phyloP scores from a whole-genome alignment of 2,797 vertebrate genomes.

The Peromyscus eremicus region DNA sequence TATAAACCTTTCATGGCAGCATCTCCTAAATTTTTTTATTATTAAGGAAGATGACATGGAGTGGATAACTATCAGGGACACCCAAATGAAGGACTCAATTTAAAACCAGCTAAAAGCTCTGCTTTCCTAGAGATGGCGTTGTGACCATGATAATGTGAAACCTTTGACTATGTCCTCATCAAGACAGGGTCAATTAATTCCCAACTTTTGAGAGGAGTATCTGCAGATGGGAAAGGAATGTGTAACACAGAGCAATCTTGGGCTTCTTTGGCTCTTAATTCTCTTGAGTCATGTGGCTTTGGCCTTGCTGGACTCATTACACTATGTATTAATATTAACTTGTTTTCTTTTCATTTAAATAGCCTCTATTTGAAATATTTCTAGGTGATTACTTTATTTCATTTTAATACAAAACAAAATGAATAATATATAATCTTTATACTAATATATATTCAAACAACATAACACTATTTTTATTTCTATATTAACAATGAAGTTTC shows the following conservation, averaged over 20 bases:
- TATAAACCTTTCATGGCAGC: not conserved
- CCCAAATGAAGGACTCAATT: not conserved
- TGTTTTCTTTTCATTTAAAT: constrained; percentile 33
- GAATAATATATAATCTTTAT: not conserved
- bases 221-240: not conserved
- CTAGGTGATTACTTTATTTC: not conserved
- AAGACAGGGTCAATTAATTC: not conserved
- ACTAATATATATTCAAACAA: not conserved
- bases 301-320: constrained; percentile 11
- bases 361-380: not conserved
- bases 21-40: not conserved
- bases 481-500: constrained; percentile 24
- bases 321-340: not conserved
- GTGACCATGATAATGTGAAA: not conserved
- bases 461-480: not conserved
- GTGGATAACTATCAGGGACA: not conserved
- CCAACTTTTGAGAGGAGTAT: not conserved
- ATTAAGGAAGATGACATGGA: not conserved
- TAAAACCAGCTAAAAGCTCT: not conserved
- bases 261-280: not conserved
- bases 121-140: not conserved
- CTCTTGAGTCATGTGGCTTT: not conserved
- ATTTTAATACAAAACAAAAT: constrained; percentile 36
- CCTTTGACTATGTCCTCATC: not conserved
- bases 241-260: not conserved